Base-by-base conservation (phyloP, 2,797 vertebrate species). In the Capromys pilorides region DNA sequence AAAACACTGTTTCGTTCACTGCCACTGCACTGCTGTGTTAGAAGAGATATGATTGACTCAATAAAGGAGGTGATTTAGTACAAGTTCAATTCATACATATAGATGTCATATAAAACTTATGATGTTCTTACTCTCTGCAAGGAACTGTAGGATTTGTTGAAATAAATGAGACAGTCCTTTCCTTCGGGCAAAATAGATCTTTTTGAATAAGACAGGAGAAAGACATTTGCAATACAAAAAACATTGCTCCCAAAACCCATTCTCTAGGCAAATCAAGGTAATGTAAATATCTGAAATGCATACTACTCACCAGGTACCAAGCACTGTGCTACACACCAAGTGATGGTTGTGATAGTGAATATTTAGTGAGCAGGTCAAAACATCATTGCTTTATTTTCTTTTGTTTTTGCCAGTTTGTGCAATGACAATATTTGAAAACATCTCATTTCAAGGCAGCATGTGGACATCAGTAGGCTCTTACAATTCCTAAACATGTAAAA, bases 101-200 rank as follows among this genome's bases (percentile, higher is more conserved):
- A 95, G 61, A 28, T 95, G 90, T 91, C 87, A 96, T 82, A 91
- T 93, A 95, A 94, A 95, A 96, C 94, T 87, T 71, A 90, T 93
- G 89, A 93, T 51, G 41, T 69, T 21, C 81, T 79, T 94, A 80
- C 36, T 91, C 33, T 96, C 54, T 95, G 36, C 31, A 85, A 94
- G 84, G 57, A 62, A 95, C 51, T 89, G 19, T 89, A 90, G 67
- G 28, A 87, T 95, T 95, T 91, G 26, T 94, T 78, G 91, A 96
- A 95, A 94, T 75, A 95, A 94, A 93, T 91, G 92, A 69, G 51
- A 92, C 1, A 84, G 73, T 86, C 41, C 21, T n/a, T 96, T 93
- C 22, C 88, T 94, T 89, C 36, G 87, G 73, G 67, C 49, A 96
- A 95, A 94, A 95, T 91, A 90, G 0, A 51, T 61, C 84, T 86